Conservation (phyloP, 64 coral and sea anemone genomes). For the Pocillopora damicornis region DNA sequence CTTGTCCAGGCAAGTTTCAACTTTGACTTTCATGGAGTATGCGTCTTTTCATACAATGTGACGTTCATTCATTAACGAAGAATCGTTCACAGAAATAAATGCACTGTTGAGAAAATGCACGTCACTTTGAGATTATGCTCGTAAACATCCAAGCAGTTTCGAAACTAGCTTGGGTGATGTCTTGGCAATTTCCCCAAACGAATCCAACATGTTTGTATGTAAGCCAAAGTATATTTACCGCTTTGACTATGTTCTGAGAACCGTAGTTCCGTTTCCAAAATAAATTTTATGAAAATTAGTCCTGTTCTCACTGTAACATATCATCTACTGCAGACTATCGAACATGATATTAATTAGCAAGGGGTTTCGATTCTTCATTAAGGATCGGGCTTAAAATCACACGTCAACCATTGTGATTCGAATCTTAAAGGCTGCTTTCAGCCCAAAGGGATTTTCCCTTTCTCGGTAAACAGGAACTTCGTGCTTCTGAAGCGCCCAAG, state of each 20-base stretch:
- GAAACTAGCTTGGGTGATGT: not conserved
- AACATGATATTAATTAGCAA: not conserved
- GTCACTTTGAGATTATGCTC: not conserved
- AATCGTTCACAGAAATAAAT: not conserved
- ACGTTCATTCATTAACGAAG: not conserved
- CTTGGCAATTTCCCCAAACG: not conserved
- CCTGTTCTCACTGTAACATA: not conserved
- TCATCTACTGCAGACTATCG: not conserved
- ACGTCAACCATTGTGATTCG: not conserved
- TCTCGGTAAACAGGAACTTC: not conserved
- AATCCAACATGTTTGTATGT: not conserved
- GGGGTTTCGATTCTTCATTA: not conserved
- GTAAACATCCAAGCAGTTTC: not conserved
- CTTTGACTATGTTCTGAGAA: too few relatives aligned
- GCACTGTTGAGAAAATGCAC: too few relatives aligned
- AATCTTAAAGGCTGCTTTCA: not conserved
- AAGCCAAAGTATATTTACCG: not conserved
- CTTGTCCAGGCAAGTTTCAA: not conserved
- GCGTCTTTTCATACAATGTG: not conserved
- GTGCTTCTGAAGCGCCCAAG: not conserved
- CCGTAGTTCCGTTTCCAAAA: too few relatives aligned
- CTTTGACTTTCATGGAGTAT: not conserved
- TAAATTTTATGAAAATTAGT: too few relatives aligned
- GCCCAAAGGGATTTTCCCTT: not conserved
- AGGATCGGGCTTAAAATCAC: not conserved